phyloP scores from a whole-genome alignment of 2,797 vertebrate species.

The Sylvia borin region DNA sequence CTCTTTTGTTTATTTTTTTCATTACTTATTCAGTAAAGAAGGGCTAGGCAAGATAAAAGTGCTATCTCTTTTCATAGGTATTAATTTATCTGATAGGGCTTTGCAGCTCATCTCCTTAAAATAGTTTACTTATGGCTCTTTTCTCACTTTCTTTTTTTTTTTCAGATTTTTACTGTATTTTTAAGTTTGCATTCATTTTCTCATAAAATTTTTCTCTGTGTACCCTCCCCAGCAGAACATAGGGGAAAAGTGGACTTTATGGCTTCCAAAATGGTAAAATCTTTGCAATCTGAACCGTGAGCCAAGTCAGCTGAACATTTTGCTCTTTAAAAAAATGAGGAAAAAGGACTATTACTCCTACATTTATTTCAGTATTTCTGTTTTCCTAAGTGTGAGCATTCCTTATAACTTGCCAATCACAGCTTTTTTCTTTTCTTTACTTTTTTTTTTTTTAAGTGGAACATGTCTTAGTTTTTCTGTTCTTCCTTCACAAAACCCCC shows the following conservation, averaged over 20 bases:
- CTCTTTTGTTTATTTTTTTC: not conserved
- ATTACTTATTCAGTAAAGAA: not conserved
- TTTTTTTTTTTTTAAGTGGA: not conserved
- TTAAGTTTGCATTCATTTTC: not conserved
- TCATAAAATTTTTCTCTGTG: not conserved
- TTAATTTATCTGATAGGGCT: not conserved
- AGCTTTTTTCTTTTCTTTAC: too few relatives aligned
- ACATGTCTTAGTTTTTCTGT: not conserved
- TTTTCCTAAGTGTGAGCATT: not conserved
- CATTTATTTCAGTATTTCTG: not conserved
- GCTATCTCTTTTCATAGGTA: not conserved
- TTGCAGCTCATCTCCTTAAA: not conserved
- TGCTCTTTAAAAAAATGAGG: not conserved
- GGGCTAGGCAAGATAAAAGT: not conserved
- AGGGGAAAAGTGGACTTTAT: not conserved
- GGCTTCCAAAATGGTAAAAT: not conserved
- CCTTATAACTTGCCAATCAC: not conserved
- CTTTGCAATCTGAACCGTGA: not conserved
- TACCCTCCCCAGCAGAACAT: not conserved
- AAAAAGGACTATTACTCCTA: not conserved
- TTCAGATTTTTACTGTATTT: not conserved
- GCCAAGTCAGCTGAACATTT: not conserved
- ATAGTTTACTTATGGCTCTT: not conserved
- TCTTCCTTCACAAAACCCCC: not conserved
- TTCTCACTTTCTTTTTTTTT: not conserved